A percentile compares a stretch with the other conserved stretches of the same genome.
Conservation (phyloP, 2,888 invertebrate species). For the Himalopsyche tibetana region DNA sequence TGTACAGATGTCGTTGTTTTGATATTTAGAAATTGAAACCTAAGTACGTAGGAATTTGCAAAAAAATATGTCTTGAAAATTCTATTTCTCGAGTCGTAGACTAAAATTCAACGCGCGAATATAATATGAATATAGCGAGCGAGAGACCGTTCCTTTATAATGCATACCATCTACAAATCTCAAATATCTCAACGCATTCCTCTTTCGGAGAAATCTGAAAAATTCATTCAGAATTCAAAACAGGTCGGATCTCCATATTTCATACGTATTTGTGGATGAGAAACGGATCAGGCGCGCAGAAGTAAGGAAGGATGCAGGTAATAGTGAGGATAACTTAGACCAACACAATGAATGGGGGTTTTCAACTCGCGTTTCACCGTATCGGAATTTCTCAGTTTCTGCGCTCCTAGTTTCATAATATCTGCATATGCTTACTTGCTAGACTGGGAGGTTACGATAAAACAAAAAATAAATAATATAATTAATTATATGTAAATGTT, state of each 20-base stretch:
- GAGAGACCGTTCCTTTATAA: slow-evolving; percentile 53
- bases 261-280: slow-evolving; percentile 55
- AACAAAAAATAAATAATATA: neutral
- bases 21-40: too few relatives aligned
- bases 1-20: too few relatives aligned
- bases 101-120: slow-evolving; percentile 1
- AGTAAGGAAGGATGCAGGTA: slow-evolving; percentile 52
- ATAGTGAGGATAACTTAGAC: slow-evolving; percentile 52
- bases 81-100: neutral
- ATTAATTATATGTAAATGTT: too few relatives aligned
- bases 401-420: slow-evolving; percentile 17
- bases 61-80: neutral
- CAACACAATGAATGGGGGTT: slow-evolving; percentile 53
- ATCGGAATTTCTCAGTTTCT: slow-evolving; percentile 26
- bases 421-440: neutral
- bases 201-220: slow-evolving; percentile 64
- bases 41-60: neutral
- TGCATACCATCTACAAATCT: slow-evolving; percentile 64
- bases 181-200: slow-evolving; percentile 63
- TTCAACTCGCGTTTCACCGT: slow-evolving; percentile 48
- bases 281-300: neutral
- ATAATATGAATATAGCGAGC: neutral
- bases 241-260: slow-evolving; percentile 65
- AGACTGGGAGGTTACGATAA: neutral
- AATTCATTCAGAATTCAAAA: slow-evolving; percentile 65